Evolutionary conservation across 23 tunicate genomes (phyloP), one percentile per base, ranked within the genome.

Genomic region (Phallusia fumigata): DNA sequence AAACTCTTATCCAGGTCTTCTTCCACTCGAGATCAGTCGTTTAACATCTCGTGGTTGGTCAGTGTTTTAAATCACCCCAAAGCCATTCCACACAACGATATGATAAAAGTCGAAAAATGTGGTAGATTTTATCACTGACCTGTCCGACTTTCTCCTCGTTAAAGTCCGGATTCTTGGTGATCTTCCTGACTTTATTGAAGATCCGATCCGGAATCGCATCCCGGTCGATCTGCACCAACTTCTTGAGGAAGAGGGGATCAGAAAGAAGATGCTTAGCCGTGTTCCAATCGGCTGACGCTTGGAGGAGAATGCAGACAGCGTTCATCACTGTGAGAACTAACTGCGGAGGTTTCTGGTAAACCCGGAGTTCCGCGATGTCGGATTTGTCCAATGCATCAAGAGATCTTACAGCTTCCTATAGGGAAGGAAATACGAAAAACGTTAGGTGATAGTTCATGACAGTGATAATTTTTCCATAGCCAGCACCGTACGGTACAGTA

Each of bases 371-470:
- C 15, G 94, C 98, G 31, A 94, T 83, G 83, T 89, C 90, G 15
- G 98, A 89, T 83, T 94, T 94, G 73, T 94, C 98, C 22, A 94
- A 78, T 15, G 98, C 73, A 79, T 94, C 98, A 47, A 94, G 76
- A 0, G 98, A 85, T 31, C 76, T 45, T 5, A 89, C 98, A 12
- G 98, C 98, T 79, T 89, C 85, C 98, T 94, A 40, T 3, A 10
- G 10, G 47, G 47, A 10, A 40, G 10, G 10, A 40, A 40, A 3
- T 3, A 40, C 5, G 10, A 3, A 40, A 40, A 5, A 40, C 10
- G 47, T 40, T 5, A 40, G 5, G 47, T 10, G 10, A 40, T 40
- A 10, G 5, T 40, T 40, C 47, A 40, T 10, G 47, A 40, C 47
- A n/a, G n/a, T n/a, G n/a, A n/a, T n/a, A 40, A 40, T 40, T 40